Base-by-base conservation (phyloP, 1,140 invertebrate genomes). In the Drosophila lacteicornis region DNA sequence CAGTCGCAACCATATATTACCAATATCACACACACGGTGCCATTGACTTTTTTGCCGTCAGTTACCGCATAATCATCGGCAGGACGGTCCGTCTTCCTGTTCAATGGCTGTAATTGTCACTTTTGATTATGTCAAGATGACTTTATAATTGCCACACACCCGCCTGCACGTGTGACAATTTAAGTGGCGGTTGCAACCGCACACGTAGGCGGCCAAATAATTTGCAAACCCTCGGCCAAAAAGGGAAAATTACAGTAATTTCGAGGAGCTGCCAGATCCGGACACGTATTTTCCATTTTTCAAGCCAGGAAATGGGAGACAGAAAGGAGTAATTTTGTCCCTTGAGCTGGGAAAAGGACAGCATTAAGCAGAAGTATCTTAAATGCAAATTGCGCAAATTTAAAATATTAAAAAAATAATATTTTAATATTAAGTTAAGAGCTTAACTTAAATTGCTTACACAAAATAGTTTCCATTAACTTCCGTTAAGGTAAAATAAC, bases 41-140 rank as follows among this genome's bases (percentile, higher is more conserved):
- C 69, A 56, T 83, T 88, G 83, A 87, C 83, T 88, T 75, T 76
- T 79, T 80, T 36, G 30, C 58, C 43, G 50, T 67, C 62, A 46
- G 15, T 36, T 43, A 43, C 61, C 50, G 58, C 42, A 50, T 79
- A 85, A 85, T 85, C 82, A 85, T 38, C 30, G 33, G 9, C 71
- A 74, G 63, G 63, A 33, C 62, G 55, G 63, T 56, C 50, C 46
- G 53, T 77, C 76, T 83, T 84, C 82, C 80, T 91, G 86, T 80
- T 79, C 90, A 87, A 84, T 91, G 82, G 74, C 66, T 91, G 90
- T 91, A 86, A 91, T 91, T 91, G 90, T 91, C 90, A 91, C 90
- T 91, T 91, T 86, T 91, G 90, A 91, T 91, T 91, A 91, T 86
- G 85, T 90, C 90, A 91, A 91, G 90, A 91, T 91, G 90, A 91